Percentiles rank a stretch among this genome's conserved stretches.
Evolutionary conservation across 2,113 vertebrate species (phyloP).

Genomic region (Petaurus breviceps): DNA sequence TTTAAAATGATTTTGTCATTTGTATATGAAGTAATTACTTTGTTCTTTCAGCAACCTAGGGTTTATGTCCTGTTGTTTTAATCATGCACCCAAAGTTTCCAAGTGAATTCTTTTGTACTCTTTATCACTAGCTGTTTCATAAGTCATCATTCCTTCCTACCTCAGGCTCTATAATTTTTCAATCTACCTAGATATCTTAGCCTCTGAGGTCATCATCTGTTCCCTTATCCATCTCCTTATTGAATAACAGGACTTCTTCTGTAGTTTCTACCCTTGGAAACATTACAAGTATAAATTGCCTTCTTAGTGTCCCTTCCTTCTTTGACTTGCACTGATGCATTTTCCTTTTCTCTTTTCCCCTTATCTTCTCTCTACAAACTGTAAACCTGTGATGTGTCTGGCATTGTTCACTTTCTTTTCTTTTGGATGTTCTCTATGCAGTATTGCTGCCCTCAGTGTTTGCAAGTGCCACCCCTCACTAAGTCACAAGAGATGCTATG

Average conservation of each 20-base stretch:
- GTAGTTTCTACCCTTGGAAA: constrained; percentile 38
- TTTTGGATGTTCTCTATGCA: constrained; percentile 21
- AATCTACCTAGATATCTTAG: constrained; percentile 46
- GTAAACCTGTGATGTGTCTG: background rate
- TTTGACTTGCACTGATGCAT: constrained; percentile 43
- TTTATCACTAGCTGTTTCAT: constrained; percentile 37
- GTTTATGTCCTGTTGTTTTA: constrained; percentile 19
- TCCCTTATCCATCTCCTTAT: constrained; percentile 8
- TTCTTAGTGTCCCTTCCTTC: constrained; percentile 20
- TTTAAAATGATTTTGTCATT: constrained; percentile 21
- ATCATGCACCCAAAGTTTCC: constrained; percentile 23
- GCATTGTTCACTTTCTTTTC: constrained; percentile 3
- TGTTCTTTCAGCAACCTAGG: background rate
- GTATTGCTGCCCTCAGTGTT: background rate
- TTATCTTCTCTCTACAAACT: constrained; percentile 64
- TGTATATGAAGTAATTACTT: constrained; percentile 20
- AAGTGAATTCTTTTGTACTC: background rate
- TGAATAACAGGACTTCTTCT: constrained; percentile 22
- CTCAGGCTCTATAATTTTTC: constrained; percentile 34
- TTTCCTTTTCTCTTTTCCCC: constrained; percentile 45
- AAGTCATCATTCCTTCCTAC: background rate
- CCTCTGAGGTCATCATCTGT: background rate
- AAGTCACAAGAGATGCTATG: background rate
- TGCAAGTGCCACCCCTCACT: background rate
- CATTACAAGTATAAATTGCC: constrained; percentile 47